Percentiles rank a stretch among this genome's conserved stretches.
These are phyloP conservation scores for Sterrhoptilus dennistouni DNA, from an alignment of 2,113 vertebrate genomes.

Conservation along the genomic window DNA sequence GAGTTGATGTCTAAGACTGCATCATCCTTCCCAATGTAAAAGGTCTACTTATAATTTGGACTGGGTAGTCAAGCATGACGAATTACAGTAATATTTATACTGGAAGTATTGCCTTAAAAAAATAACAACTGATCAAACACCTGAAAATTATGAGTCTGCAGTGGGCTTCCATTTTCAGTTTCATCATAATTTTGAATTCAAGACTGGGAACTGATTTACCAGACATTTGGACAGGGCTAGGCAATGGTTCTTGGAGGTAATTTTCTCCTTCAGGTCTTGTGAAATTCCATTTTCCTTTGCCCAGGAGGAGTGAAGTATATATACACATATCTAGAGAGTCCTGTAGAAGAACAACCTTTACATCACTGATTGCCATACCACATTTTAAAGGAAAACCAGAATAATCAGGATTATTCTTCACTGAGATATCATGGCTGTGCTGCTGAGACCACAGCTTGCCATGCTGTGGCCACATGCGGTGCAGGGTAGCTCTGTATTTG, in stretches of 20 bases:
- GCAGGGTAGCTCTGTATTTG: neutral
- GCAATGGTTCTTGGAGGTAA: neutral
- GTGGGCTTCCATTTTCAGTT: neutral
- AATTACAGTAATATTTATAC: neutral
- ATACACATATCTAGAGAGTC: neutral
- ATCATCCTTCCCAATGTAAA: neutral
- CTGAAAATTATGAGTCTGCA: neutral
- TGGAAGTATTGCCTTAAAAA: neutral
- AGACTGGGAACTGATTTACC: neutral
- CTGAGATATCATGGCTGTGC: neutral
- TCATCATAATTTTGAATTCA: neutral
- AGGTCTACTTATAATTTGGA: neutral
- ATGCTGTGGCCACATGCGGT: fast-evolving
- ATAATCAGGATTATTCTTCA: neutral
- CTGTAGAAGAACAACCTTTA: neutral
- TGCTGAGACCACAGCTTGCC: neutral
- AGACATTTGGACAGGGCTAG: neutral
- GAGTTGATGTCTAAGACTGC: neutral
- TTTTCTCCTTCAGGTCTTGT: neutral
- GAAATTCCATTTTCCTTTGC: neutral
- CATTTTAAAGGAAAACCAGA: neutral
- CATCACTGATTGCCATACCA: neutral
- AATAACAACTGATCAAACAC: neutral
- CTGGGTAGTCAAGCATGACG: neutral
- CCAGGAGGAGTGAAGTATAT: neutral